Percentiles rank a stretch among this genome's conserved stretches.
Evolutionary conservation across 2,888 invertebrate genomes (phyloP).

Genomic region (Isotomurus palustris): DNA sequence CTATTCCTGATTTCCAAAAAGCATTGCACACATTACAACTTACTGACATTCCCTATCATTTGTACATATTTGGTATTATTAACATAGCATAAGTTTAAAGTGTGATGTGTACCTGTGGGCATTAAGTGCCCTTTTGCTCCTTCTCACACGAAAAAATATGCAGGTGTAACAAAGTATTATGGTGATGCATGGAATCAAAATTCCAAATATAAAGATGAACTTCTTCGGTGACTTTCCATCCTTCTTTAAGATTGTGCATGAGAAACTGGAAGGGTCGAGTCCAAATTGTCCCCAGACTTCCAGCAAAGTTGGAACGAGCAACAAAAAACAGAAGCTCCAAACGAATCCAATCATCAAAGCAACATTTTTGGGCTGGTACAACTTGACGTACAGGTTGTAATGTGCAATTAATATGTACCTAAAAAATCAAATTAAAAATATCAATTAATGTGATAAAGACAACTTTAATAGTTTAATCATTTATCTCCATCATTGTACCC

Average conservation of each 20-base stretch:
- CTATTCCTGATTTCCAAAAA: constrained; percentile 6
- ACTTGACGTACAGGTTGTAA: constrained; percentile 69
- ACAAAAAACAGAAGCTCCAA: constrained; percentile 71
- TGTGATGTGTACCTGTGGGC: constrained; percentile 67
- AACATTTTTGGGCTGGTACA: constrained; percentile 71
- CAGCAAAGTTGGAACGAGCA: constrained; percentile 69
- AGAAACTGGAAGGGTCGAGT: constrained; percentile 72
- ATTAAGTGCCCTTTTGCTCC: constrained; percentile 69
- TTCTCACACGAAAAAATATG: constrained; percentile 74
- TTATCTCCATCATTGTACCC: not conserved
- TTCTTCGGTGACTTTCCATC: constrained; percentile 77
- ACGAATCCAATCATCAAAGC: constrained; percentile 70
- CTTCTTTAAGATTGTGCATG: constrained; percentile 79
- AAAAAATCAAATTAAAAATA: constrained; percentile 52
- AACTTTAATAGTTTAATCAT: too few relatives aligned
- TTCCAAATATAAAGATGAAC: constrained; percentile 74
- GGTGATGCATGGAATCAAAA: constrained; percentile 75
- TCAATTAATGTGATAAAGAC: too few relatives aligned
- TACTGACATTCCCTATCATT: not conserved
- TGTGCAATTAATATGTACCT: constrained; percentile 81
- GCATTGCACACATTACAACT: constrained; percentile 1
- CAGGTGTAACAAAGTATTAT: constrained; percentile 80
- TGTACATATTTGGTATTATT: not conserved
- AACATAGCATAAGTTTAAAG: constrained; percentile 48
- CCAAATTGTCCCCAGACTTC: constrained; percentile 83